Evolutionary conservation across 1,140 invertebrate species (phyloP).

Genomic region (Camponotus pennsylvanicus): DNA sequence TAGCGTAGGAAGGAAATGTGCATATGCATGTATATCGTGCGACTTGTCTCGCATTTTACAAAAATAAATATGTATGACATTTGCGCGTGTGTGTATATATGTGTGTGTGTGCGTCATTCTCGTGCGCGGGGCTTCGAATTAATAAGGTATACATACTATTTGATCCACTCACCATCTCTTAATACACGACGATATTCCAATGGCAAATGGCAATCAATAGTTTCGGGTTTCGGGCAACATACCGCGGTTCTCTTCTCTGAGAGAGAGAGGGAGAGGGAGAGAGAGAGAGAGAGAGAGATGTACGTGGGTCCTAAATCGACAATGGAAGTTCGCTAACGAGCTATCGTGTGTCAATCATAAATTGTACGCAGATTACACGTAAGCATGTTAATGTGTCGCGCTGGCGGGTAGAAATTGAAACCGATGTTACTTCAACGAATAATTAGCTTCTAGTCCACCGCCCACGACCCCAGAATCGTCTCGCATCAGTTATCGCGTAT

Average conservation of each 20-base stretch:
- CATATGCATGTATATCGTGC: neutral
- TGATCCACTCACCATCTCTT: constrained; percentile 82
- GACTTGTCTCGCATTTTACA: constrained; percentile 18
- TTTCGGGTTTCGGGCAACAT: neutral
- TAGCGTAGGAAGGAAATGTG: neutral
- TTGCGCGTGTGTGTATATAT: neutral
- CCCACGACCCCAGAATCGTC: neutral
- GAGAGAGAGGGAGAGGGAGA: neutral
- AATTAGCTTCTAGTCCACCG: neutral
- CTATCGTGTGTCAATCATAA: constrained; percentile 48
- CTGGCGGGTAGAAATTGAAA: neutral
- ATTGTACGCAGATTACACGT: constrained; percentile 30
- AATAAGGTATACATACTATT: constrained; percentile 75
- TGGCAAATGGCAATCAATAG: constrained; percentile 38
- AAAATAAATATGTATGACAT: constrained; percentile 47
- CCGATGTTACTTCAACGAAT: constrained; percentile 11
- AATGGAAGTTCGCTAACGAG: constrained; percentile 45
- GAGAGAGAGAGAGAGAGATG: neutral
- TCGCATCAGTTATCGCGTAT: neutral
- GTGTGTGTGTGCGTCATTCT: neutral
- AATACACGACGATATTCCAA: constrained; percentile 75
- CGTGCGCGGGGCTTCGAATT: constrained; percentile 58
- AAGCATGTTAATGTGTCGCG: constrained; percentile 32
- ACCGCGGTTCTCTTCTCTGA: neutral
- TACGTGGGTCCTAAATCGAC: constrained; percentile 29